Percentiles rank a stretch among this genome's conserved stretches.
Conservation (phyloP, 2,888 invertebrate species). For the Standfussiana lucernea region DNA sequence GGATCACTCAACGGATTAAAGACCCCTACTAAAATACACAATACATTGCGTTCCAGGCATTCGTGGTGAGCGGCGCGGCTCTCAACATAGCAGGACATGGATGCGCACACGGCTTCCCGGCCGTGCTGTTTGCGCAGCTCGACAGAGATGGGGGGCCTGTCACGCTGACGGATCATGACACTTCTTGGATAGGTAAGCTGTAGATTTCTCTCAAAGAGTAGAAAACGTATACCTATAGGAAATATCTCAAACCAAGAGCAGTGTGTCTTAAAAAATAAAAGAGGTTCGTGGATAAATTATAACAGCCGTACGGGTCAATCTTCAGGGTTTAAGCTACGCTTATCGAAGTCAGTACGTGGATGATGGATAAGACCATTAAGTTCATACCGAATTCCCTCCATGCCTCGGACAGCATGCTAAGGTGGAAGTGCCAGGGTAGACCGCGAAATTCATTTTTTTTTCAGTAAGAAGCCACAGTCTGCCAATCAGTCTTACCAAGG, state of each 20-base stretch:
- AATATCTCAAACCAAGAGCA: too few relatives aligned
- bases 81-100: constrained; percentile 87
- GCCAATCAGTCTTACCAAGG: not conserved
- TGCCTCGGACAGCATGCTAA: not conserved
- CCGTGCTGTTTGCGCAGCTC: constrained; percentile 86
- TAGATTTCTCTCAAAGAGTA: too few relatives aligned
- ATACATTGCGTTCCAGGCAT: constrained; percentile 77
- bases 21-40: constrained; percentile 1
- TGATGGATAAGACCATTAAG: not conserved
- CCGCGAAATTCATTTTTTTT: too few relatives aligned
- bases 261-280: not conserved
- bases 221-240: too few relatives aligned
- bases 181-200: constrained; percentile 86
- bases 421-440: too few relatives aligned
- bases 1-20: not conserved
- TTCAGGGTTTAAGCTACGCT: not conserved
- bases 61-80: constrained; percentile 87
- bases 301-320: not conserved
- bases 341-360: not conserved
- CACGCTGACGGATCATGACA: constrained; percentile 86
- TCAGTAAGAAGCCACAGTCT: not conserved
- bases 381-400: not conserved
- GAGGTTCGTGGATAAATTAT: not conserved
- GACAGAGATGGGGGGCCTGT: constrained; percentile 76
- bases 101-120: constrained; percentile 87